Conservation (phyloP, 1,140 invertebrate genomes). For the Pseudomyrmex flavicornis region DNA sequence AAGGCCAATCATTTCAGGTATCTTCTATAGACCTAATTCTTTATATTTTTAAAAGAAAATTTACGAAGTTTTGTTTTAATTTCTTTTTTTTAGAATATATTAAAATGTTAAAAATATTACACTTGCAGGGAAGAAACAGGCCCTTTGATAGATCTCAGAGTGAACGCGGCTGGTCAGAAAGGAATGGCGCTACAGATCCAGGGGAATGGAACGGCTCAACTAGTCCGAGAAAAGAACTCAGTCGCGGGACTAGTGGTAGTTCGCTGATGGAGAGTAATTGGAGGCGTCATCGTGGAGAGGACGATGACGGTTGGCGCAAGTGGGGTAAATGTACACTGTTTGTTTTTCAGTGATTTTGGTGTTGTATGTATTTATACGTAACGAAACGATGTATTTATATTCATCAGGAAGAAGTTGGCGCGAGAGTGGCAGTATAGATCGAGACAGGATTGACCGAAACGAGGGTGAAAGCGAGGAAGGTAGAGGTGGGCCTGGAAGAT, state of each 20-base stretch:
- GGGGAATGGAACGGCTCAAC: conserved; percentile 87
- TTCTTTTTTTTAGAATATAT: conserved; percentile 6
- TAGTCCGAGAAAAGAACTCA: conserved; percentile 88
- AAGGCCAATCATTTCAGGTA: conserved; percentile 81
- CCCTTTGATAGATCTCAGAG: conserved; percentile 83
- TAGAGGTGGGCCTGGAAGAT: conserved; percentile 80
- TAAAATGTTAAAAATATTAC: conserved; percentile 21
- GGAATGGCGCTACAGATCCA: conserved; percentile 87
- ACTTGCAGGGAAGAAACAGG: conserved; percentile 78
- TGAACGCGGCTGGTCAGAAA: conserved; percentile 87
- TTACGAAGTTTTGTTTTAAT: not conserved
- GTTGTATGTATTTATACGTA: not conserved
- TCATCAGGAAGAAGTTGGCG: conserved; percentile 86
- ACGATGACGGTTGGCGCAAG: conserved; percentile 88
- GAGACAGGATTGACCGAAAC: conserved; percentile 79
- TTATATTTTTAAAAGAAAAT: not conserved
- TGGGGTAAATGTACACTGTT: conserved; percentile 83
- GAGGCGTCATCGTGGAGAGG: conserved; percentile 87
- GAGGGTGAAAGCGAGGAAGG: conserved; percentile 79
- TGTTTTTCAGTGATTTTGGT: not conserved
- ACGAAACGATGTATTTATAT: conserved; percentile 29
- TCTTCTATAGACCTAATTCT: not conserved
- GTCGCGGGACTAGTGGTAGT: conserved; percentile 84
- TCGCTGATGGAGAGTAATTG: conserved; percentile 88
- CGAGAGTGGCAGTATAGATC: conserved; percentile 86